phyloP scores from a whole-genome alignment of 2,888 invertebrate genomes.

The Craniophora ligustri region DNA sequence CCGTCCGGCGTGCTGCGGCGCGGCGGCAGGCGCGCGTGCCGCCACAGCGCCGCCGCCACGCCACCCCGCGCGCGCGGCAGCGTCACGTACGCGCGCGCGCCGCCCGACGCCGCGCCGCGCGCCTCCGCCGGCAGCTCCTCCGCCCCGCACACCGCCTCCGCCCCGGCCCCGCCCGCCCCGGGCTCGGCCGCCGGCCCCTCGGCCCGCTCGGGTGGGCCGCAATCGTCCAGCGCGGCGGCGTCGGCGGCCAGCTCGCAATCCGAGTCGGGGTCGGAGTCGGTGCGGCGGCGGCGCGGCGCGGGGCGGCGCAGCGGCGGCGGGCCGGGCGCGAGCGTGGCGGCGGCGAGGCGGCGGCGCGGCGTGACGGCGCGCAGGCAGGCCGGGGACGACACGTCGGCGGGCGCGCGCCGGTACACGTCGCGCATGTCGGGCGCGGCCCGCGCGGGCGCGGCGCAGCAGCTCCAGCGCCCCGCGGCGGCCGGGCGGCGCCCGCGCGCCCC shows the following conservation, averaged over 20 bases:
- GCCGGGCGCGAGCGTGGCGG: slow-evolving; percentile 40
- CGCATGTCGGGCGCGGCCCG: slow-evolving; percentile 74
- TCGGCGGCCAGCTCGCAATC: slow-evolving; percentile 68
- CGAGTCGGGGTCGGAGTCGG: slow-evolving; percentile 64
- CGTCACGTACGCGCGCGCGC: slow-evolving; percentile 85
- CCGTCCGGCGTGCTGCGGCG: slow-evolving; percentile 94
- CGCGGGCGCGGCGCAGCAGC: slow-evolving; percentile 46
- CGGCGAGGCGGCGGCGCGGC: slow-evolving; percentile 67
- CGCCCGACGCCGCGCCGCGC: slow-evolving; percentile 42
- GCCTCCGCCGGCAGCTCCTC: background rate
- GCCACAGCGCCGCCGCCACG: slow-evolving; percentile 70
- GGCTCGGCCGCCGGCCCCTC: slow-evolving; percentile 6
- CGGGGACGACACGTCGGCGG: slow-evolving; percentile 58
- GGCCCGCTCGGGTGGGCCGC: slow-evolving; percentile 60
- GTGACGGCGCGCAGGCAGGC: slow-evolving; percentile 76
- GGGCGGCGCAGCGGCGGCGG: slow-evolving; percentile 77
- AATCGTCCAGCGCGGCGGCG: slow-evolving; percentile 74
- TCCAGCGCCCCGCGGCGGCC: slow-evolving; percentile 64
- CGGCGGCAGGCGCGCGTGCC: slow-evolving; percentile 88
- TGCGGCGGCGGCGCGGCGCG: slow-evolving; percentile 60
- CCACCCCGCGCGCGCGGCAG: slow-evolving; percentile 78
- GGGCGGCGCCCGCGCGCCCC: slow-evolving; percentile 59
- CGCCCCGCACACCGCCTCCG: background rate
- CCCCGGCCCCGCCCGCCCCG: slow-evolving; percentile 59
- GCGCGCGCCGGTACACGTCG: slow-evolving; percentile 88